These are phyloP conservation scores for Ephestia elutella DNA, from an alignment of 1,140 invertebrate species.

Conservation along the genomic window DNA sequence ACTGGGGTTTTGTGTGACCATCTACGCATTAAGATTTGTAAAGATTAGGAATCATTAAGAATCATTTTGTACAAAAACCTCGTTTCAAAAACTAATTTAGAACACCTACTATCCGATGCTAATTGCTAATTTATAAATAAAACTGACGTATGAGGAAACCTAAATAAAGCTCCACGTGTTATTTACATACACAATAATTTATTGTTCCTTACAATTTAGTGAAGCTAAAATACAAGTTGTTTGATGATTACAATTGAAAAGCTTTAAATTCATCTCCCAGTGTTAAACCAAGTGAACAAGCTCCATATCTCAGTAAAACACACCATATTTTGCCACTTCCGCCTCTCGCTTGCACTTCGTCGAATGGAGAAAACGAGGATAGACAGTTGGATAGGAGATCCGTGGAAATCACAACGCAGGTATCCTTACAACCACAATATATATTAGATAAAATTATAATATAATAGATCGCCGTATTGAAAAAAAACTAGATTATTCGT, in stretches of 20 bases:
- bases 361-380: slow-evolving; percentile 29
- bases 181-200: slow-evolving; percentile 75
- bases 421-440: slow-evolving; percentile 76
- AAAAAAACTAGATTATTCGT: slow-evolving; percentile 73
- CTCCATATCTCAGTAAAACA: slow-evolving; percentile 63
- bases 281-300: slow-evolving; percentile 63
- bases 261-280: slow-evolving; percentile 62
- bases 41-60: too few relatives aligned
- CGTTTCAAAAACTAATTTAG: too few relatives aligned
- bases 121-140: not conserved
- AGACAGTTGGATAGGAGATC: slow-evolving; percentile 45
- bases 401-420: slow-evolving; percentile 73
- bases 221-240: slow-evolving; percentile 72
- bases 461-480: slow-evolving; percentile 74
- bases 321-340: slow-evolving; percentile 60
- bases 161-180: slow-evolving; percentile 69
- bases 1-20: too few relatives aligned
- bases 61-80: too few relatives aligned
- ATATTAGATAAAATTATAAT: slow-evolving; percentile 76
- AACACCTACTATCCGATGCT: too few relatives aligned
- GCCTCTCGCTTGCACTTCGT: slow-evolving; percentile 23
- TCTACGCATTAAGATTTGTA: too few relatives aligned
- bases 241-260: slow-evolving; percentile 70
- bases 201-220: slow-evolving; percentile 75
- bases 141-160: slow-evolving; percentile 37